Evolutionary conservation across 2,888 invertebrate species (phyloP), one percentile per base, ranked within the genome.

Genomic region (Keiferia lycopersicella): DNA sequence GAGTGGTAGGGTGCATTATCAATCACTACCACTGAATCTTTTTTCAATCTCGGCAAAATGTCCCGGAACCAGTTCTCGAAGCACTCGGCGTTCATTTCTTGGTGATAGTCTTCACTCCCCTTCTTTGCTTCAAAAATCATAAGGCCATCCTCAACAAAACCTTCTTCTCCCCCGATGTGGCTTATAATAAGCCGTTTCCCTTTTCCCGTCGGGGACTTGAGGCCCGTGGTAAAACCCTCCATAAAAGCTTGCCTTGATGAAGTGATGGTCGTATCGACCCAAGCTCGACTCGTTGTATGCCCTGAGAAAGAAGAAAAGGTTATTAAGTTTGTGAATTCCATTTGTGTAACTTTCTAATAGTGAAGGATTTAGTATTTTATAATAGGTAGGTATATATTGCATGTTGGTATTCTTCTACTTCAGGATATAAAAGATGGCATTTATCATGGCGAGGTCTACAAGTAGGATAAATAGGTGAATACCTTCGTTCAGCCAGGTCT

Each of bases 101-200:
- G 4, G 14, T 60, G 60, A n/a, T 60, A 60, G 11, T 60, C 61
- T 2, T n/a, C n/a, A n/a, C n/a, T 10, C 0, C 2, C 22, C 4
- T 22, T 61, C n/a, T 26, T 48, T 1, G 48, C 10, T 41, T 41
- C 22, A 10, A 61, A 61, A 8, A 61, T 30, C 26, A n/a, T 11
- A 8, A 20, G 18, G 14, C 48, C 30, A 4, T 16, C 48, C 14
- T 48, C 61, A 1, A 61, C 0, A 34, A 48, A 48, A 1, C 61
- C n/a, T 2, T 61, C 16, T n/a, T 48, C 26, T 30, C 16, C 48
- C 16, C 61, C 48, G n/a, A 61, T 61, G 16, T 39, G 12, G 12
- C 11, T 39, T 2, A 11, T 39, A 6, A 39, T 39, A 39, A 39
- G 8, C 2, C 8, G 39, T 26, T 6, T 26, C 6, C 26, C 26